Evolutionary conservation across 2,888 invertebrate species (phyloP), one percentile per base, ranked within the genome.

Genomic region (Ctenicera cuprea): DNA sequence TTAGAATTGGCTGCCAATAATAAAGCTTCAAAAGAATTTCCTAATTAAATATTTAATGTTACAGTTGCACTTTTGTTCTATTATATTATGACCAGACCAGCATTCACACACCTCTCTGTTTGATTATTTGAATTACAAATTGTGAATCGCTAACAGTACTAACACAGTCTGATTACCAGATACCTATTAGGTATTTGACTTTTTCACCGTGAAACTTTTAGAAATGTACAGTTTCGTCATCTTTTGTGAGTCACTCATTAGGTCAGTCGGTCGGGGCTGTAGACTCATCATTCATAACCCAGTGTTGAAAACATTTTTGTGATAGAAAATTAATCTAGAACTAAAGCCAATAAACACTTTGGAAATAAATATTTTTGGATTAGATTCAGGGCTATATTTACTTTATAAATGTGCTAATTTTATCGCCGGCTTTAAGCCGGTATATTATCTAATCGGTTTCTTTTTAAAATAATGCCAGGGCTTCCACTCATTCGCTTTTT

Each of bases 311-410:
- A 33, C 33, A 33, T 33, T 33, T 41, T 14, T 41, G 3, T 14
- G 14, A 41, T 41, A 14, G 4, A 41, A 41, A 41, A 41, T 41
- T 41, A 14, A 41, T 41, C 4, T 14, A 14, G 14, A 14, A 14
- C 41, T 7, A 14, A 41, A 14, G 41, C 41, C 14, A 14, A 41
- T 41, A n/a, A 14, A 41, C 41, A 14, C 14, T 7, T 38, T 18
- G 12, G 12, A 54, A 54, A 30, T 33, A 30, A 14, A 9, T 11
- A 30, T 54, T 54, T 33, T 54, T 54, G 54, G 54, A 54, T n/a
- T 54, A 3, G 30, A n/a, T 30, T 54, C 54, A 54, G 14, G n/a
- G 14, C 30, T 50, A 16, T 3, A 3, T 48, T 48, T 48, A 20
- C 9, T 48, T 0, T 9, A 20, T 41, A 48, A 11, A 16, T 9